Percentiles rank a stretch among this genome's conserved stretches.
These are phyloP conservation scores for Aethina tumida DNA, from an alignment of 1,140 invertebrate genomes.

Conservation along the genomic window DNA sequence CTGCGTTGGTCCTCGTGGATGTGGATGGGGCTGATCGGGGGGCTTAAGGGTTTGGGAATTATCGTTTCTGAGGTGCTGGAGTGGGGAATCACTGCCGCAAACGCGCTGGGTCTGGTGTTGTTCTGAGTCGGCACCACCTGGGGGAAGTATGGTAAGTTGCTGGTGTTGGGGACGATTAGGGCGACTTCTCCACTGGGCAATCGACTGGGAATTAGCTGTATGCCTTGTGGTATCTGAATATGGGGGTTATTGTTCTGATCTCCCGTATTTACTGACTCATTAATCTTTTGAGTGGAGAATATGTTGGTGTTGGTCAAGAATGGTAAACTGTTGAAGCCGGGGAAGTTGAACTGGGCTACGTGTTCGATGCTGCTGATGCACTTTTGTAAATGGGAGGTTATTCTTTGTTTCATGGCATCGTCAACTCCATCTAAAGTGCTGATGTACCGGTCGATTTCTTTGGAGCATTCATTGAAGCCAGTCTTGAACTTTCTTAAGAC, in stretches of 20 bases:
- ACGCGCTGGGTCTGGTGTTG: constrained; percentile 28
- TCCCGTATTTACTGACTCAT: constrained; percentile 11
- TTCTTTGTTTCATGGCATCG: constrained; percentile 54
- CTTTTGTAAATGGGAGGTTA: constrained; percentile 53
- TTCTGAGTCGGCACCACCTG: constrained; percentile 5
- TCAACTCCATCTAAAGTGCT: constrained; percentile 47
- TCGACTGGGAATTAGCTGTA: constrained; percentile 52
- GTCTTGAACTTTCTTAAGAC: constrained; percentile 76
- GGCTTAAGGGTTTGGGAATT: constrained; percentile 20
- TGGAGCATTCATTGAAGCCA: constrained; percentile 80
- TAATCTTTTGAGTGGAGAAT: constrained; percentile 9
- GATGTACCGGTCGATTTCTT: constrained; percentile 69
- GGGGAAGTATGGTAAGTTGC: constrained; percentile 27
- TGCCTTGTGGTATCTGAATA: constrained; percentile 38
- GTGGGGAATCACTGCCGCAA: constrained; percentile 30
- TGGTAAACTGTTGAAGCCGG: constrained; percentile 17
- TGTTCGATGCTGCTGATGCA: constrained; percentile 36
- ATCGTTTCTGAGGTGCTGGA: constrained; percentile 1
- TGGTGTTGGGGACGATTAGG: constrained; percentile 44
- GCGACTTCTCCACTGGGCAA: constrained; percentile 53
- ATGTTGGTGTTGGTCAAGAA: constrained; percentile 12
- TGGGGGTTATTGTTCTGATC: constrained; percentile 30
- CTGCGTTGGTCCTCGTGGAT: constrained; percentile 8
- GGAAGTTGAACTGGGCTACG: constrained; percentile 23
- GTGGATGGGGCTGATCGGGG: constrained; percentile 26